These are phyloP conservation scores for Falco cherrug DNA, from an alignment of 2,797 vertebrate species.

Conservation along the genomic window DNA sequence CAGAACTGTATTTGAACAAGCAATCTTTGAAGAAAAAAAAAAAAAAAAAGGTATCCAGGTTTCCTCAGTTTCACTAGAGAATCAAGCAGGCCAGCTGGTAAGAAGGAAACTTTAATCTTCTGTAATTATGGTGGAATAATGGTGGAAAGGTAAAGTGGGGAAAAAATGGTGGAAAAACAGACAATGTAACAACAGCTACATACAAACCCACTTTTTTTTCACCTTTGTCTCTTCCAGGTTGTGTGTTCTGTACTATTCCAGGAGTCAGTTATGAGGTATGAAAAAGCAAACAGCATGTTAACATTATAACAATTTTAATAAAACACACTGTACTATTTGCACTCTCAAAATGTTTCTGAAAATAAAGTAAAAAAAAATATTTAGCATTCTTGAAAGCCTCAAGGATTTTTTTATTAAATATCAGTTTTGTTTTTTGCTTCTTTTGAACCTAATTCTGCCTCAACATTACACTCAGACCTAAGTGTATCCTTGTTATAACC, in stretches of 20 bases:
- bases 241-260: background rate
- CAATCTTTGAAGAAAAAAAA: background rate
- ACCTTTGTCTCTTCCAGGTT: background rate
- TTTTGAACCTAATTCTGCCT: background rate
- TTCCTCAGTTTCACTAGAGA: background rate
- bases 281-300: conserved; percentile 28
- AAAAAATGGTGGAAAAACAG: background rate
- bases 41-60: background rate
- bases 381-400: conserved; percentile 14
- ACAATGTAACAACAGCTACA: background rate
- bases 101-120: background rate
- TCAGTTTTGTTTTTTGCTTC: background rate
- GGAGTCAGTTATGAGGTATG: conserved; percentile 15
- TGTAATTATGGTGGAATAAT: background rate
- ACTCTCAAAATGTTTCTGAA: conserved; percentile 21
- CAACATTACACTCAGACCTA: background rate
- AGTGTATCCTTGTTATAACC: background rate
- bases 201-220: background rate
- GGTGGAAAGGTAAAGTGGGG: background rate
- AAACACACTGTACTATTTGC: background rate
- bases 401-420: conserved; percentile 31
- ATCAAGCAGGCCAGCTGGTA: background rate
- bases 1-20: background rate
- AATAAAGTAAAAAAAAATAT: conserved; percentile 37
- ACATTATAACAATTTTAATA: background rate